Percentiles rank a stretch among this genome's conserved stretches.
Evolutionary conservation across 2,888 invertebrate genomes (phyloP).

Genomic region (Pseudococcus viburni): DNA sequence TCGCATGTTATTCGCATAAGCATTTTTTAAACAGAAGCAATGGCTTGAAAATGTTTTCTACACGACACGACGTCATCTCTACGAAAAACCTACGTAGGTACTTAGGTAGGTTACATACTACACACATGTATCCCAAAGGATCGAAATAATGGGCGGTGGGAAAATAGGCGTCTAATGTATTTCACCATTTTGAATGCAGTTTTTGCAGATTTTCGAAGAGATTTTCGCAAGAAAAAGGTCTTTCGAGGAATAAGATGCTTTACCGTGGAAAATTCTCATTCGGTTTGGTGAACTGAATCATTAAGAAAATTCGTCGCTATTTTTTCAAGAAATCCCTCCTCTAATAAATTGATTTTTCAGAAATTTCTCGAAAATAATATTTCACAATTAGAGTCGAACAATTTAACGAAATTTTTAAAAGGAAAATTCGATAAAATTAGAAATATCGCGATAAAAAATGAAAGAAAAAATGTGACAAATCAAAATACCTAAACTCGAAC

Average conservation of each 20-base stretch:
- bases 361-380: too few species aligned
- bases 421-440: too few species aligned
- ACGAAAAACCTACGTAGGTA: neutral
- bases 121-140: neutral
- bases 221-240: neutral
- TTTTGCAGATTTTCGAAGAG: neutral
- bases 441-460: too few species aligned
- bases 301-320: neutral
- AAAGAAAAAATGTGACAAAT: too few species aligned
- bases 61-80: neutral
- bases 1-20: neutral
- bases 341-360: neutral
- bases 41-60: constrained; percentile 14
- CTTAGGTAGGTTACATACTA: too few species aligned
- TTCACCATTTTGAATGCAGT: constrained; percentile 4
- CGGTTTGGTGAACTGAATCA: neutral
- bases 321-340: neutral
- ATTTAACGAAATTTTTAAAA: too few species aligned
- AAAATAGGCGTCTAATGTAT: neutral
- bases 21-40: neutral
- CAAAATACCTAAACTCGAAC: too few species aligned
- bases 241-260: too few species aligned
- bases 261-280: constrained; percentile 3
- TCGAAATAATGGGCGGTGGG: neutral
- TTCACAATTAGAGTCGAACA: too few species aligned